Percentiles rank a stretch among this genome's conserved stretches.
Evolutionary conservation across 2,113 vertebrate genomes (phyloP).

Genomic region (Cettia cetti): DNA sequence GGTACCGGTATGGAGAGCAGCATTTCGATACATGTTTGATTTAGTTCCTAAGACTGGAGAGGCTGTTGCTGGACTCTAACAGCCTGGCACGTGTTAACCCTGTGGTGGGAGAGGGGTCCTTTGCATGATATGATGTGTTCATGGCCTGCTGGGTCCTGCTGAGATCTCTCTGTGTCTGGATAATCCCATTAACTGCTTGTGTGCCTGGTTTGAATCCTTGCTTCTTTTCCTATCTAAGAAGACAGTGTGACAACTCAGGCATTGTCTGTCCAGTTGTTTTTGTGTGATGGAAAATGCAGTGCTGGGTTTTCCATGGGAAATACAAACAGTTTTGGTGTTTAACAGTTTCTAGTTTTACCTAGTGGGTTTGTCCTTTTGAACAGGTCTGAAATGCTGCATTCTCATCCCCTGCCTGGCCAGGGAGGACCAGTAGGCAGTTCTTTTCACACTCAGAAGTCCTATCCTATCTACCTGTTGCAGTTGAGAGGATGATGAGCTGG

Average conservation of each 20-base stretch:
- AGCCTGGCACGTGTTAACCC: constrained; percentile 61
- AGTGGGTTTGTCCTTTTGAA: background rate
- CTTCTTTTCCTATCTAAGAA: background rate
- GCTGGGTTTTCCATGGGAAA: background rate
- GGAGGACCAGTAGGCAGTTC: background rate
- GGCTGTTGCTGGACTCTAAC: constrained; percentile 60
- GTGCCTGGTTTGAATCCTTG: constrained; percentile 33
- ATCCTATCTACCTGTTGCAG: background rate
- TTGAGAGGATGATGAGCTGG: background rate
- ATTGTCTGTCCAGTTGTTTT: background rate
- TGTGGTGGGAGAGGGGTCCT: constrained; percentile 19
- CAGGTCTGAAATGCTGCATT: background rate
- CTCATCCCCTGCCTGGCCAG: background rate
- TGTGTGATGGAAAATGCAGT: background rate
- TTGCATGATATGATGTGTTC: constrained; percentile 37
- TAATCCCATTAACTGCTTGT: constrained; percentile 60
- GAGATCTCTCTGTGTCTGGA: constrained; percentile 23
- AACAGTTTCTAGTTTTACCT: background rate
- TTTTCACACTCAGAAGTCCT: background rate
- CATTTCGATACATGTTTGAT: background rate
- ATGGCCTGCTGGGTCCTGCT: constrained; percentile 42
- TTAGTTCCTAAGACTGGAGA: constrained; percentile 26
- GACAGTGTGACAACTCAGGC: background rate
- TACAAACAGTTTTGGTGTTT: background rate
- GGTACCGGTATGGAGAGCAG: constrained; percentile 69